Base-by-base conservation (phyloP, 2,888 invertebrate species). In the Chrysina gloriosa region DNA sequence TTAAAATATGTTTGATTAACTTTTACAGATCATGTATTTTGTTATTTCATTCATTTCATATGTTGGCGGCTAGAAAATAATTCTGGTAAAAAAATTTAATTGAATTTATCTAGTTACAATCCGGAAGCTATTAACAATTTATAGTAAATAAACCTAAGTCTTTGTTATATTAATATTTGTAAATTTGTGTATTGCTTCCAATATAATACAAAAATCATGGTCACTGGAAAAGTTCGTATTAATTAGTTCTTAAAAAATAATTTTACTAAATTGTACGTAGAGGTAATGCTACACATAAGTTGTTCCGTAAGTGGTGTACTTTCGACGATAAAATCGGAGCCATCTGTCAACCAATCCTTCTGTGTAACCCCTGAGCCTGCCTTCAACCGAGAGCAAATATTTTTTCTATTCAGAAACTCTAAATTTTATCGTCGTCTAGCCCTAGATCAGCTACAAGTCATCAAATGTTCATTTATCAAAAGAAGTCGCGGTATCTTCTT, bases 371-470 rank as follows among this genome's bases (percentile, higher is more conserved):
- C 31, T 19, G 25, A 21, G 25, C 11, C 4, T 48, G 19, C 34
- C 21, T 19, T 16, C 19, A 52, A 19, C 19, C 52, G 52, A 16
- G 52, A 23, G 19, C 52, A 52, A 31, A 52, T 31, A 52, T 16
- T 16, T 52, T 52, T 52, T 52, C 19, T 52, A 9, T 31, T 0
- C 11, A 29, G 19, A 29, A 19, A 19, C 34, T 52, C 19, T 31
- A 52, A 31, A 52, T 31, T 52, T 52, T 52, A 52, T 52, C 52
- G 31, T 21, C 52, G 31, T 47, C 47, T 47, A 19, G 16, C 47
- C 31, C 19, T 9, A 52, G 52, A 52, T 52, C 3, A 16, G 52
- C 31, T 52, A 7, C 31, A 31, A 29, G 31, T 34, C 29, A 31
- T 25, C 31, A 9, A 52, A 52, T 52, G 31, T 52, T 52, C 34